Evolutionary conservation across 2,797 vertebrate genomes (phyloP).

Genomic region (Enteromius radiatus): DNA sequence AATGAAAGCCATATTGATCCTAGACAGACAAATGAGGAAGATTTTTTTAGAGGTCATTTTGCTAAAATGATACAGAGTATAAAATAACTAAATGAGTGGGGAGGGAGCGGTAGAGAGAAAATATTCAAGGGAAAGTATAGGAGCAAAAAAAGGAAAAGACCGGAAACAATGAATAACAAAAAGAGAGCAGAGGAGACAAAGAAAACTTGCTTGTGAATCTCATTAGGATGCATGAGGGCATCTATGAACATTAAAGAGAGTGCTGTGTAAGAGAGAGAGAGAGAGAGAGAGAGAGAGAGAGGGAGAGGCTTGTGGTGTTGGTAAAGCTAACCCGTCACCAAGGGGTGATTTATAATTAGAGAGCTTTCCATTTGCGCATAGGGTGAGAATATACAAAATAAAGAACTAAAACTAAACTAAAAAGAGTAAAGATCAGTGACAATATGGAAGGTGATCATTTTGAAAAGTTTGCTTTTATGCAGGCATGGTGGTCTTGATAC

Average conservation of each 20-base stretch:
- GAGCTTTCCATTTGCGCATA: constrained; percentile 40
- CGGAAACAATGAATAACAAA: constrained; percentile 10
- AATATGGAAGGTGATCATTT: not conserved
- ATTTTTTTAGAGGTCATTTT: constrained; percentile 24
- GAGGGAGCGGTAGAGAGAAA: constrained; percentile 6
- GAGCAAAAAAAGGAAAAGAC: not conserved
- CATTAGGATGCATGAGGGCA: constrained; percentile 62
- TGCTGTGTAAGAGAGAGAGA: not conserved
- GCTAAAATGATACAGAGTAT: constrained; percentile 20
- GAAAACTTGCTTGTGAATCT: constrained; percentile 54
- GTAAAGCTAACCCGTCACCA: constrained; percentile 44
- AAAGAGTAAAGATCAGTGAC: not conserved
- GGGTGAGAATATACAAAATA: not conserved
- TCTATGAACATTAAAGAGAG: constrained; percentile 53
- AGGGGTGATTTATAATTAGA: constrained; percentile 51
- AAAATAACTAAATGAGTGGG: not conserved
- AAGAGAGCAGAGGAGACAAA: constrained; percentile 45
- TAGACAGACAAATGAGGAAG: not conserved
- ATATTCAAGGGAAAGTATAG: not conserved
- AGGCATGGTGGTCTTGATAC: not conserved
- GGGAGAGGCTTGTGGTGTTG: constrained; percentile 31
- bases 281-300: constrained; percentile 12
- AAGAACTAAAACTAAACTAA: not conserved
- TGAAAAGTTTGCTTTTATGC: constrained; percentile 2
- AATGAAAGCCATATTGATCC: constrained; percentile 47